These are phyloP conservation scores for Galerucella nymphaeae DNA, from an alignment of 2,888 invertebrate species.

Conservation along the genomic window DNA sequence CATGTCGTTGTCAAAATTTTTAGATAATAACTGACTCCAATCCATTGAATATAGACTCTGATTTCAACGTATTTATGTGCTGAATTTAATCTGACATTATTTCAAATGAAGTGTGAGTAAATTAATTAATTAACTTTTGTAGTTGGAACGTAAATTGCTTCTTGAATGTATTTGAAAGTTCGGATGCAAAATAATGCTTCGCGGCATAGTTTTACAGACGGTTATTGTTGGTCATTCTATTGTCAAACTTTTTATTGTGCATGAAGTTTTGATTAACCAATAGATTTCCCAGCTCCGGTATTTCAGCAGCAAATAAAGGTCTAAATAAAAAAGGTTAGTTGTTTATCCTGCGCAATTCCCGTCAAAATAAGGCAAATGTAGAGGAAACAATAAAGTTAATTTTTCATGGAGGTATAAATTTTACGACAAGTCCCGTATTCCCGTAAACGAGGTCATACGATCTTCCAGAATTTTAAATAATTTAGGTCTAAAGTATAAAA, in stretches of 20 bases:
- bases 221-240: not conserved
- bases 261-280: not conserved
- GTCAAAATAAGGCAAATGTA: slow-evolving; percentile 31
- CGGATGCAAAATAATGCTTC: no score
- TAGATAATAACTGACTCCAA: no score
- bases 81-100: no score
- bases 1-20: no score
- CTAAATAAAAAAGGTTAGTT: slow-evolving; percentile 25
- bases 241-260: not conserved
- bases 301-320: slow-evolving; percentile 20
- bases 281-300: slow-evolving; percentile 1
- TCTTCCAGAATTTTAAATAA: slow-evolving; percentile 40
- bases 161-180: no score
- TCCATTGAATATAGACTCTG: not conserved
- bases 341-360: slow-evolving; percentile 23
- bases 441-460: slow-evolving; percentile 39
- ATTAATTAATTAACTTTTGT: no score
- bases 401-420: slow-evolving; percentile 37
- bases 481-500: slow-evolving; percentile 35
- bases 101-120: no score
- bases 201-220: not conserved
- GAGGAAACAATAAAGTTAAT: slow-evolving; percentile 38
- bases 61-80: no score
- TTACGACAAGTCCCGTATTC: slow-evolving; percentile 39
- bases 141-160: no score